Conservation (phyloP, 2,113 vertebrate species). For the Pseudorasbora parva region DNA sequence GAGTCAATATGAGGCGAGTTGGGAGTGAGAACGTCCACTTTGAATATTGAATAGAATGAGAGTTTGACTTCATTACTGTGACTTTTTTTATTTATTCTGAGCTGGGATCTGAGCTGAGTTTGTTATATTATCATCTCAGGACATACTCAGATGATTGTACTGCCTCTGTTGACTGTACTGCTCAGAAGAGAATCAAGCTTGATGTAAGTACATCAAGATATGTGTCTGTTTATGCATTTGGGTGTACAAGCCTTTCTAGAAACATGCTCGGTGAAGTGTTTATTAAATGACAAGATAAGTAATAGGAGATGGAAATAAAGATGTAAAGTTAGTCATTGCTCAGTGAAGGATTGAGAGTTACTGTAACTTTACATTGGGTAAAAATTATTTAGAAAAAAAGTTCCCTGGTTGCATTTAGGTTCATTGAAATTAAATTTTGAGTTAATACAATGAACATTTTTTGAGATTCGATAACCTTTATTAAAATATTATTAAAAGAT, state of each 20-base stretch:
- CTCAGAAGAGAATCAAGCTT: conserved; percentile 86
- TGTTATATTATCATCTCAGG: conserved; percentile 69
- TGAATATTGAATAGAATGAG: neutral
- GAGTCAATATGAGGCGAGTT: no score
- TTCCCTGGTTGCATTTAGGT: no score
- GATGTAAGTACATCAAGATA: conserved; percentile 78
- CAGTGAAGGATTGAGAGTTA: neutral
- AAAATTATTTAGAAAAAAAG: no score
- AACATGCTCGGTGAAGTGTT: neutral
- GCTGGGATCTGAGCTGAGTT: conserved; percentile 1
- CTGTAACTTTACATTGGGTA: neutral
- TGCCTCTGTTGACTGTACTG: conserved; percentile 36
- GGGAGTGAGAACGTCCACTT: no score
- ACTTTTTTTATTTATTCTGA: neutral
- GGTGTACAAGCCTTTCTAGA: neutral
- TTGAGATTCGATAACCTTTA: no score
- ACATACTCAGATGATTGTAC: conserved; percentile 75
- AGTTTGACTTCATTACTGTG: conserved; percentile 6
- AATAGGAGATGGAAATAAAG: neutral
- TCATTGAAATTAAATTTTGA: no score
- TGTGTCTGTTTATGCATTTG: conserved; percentile 10
- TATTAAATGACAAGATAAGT: neutral
- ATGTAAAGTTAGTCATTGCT: neutral
- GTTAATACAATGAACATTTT: no score
- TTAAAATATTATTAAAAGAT: no score